Conservation (phyloP, 2,888 invertebrate species). For the Acleris holmiana region DNA sequence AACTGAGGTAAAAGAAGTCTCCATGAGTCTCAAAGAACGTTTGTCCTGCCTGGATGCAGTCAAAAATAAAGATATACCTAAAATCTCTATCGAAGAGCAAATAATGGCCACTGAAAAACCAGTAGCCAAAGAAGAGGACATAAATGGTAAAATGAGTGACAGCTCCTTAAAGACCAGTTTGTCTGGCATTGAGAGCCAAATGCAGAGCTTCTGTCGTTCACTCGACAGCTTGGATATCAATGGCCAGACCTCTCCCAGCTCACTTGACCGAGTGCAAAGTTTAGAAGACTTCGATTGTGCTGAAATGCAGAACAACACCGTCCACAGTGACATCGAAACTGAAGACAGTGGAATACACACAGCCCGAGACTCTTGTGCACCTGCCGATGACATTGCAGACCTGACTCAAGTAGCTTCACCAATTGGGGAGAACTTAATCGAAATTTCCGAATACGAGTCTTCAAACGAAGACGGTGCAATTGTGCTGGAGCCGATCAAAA, state of each 20-base stretch:
- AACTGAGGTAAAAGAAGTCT: conserved; percentile 78
- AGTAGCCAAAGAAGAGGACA: conserved; percentile 55
- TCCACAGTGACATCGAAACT: conserved; percentile 86
- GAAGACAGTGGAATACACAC: conserved; percentile 93
- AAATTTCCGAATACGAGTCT: conserved; percentile 76
- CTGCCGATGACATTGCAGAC: conserved; percentile 89
- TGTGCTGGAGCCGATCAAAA: conserved; percentile 58
- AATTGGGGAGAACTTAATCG: conserved; percentile 73
- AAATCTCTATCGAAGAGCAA: conserved; percentile 72
- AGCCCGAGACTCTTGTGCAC: conserved; percentile 90
- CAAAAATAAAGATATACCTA: conserved; percentile 77
- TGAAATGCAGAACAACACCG: conserved; percentile 85
- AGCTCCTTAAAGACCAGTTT: conserved; percentile 68
- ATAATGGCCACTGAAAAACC: conserved; percentile 57
- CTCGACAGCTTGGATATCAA: conserved; percentile 87
- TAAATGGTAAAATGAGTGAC: conserved; percentile 60
- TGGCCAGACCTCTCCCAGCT: conserved; percentile 78
- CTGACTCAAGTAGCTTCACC: conserved; percentile 78
- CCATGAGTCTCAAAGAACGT: conserved; percentile 81
- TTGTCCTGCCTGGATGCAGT: conserved; percentile 79
- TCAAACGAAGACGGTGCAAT: conserved; percentile 72
- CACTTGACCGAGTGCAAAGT: conserved; percentile 87
- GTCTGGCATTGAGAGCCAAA: conserved; percentile 81
- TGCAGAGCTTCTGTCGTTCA: conserved; percentile 86
- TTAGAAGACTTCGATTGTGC: conserved; percentile 86